Evolutionary conservation across 2,113 vertebrate species (phyloP).

Genomic region (Brachionichthys hirsutus): DNA sequence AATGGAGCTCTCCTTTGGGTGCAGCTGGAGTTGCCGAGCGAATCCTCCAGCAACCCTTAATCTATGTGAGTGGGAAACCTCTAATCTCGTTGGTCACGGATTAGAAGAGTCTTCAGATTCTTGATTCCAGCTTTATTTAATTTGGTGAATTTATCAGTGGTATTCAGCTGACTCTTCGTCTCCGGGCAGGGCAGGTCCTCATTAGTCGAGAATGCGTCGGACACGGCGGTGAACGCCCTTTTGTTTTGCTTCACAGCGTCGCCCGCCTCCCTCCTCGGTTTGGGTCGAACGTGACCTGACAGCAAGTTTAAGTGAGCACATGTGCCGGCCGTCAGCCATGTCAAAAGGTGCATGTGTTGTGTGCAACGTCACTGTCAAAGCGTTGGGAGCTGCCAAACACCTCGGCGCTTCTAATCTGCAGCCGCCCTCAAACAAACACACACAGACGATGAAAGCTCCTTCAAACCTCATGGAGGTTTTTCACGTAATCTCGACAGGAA

Average conservation of each 20-base stretch:
- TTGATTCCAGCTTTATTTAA: constrained; percentile 67
- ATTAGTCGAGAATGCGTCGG: constrained; percentile 63
- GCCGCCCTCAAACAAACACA: neutral
- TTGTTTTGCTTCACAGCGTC: constrained; percentile 57
- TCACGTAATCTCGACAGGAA: neutral
- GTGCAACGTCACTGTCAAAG: constrained; percentile 68
- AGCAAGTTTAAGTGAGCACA: constrained; percentile 36
- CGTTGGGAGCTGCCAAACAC: constrained; percentile 34
- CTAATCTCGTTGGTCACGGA: constrained; percentile 72
- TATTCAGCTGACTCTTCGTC: constrained; percentile 47
- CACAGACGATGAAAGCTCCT: neutral
- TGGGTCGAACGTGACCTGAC: constrained; percentile 20
- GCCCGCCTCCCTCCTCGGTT: constrained; percentile 43
- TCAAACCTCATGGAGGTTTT: constrained; percentile 5
- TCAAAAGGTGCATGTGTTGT: constrained; percentile 48
- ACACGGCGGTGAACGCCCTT: constrained; percentile 55
- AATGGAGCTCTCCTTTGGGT: constrained; percentile 5
- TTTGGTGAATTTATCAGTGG: constrained; percentile 64
- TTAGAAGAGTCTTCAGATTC: constrained; percentile 59
- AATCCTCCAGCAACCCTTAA: constrained; percentile 39
- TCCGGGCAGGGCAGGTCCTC: constrained; percentile 51
- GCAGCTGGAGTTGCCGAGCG: constrained; percentile 14
- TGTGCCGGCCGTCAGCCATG: constrained; percentile 32
- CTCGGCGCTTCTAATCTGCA: constrained; percentile 8
- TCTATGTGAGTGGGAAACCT: constrained; percentile 47